Percentiles rank a stretch among this genome's conserved stretches.
Evolutionary conservation across 64 coral and sea anemone genomes (phyloP).

Genomic region (Dendronephthya gigantea): DNA sequence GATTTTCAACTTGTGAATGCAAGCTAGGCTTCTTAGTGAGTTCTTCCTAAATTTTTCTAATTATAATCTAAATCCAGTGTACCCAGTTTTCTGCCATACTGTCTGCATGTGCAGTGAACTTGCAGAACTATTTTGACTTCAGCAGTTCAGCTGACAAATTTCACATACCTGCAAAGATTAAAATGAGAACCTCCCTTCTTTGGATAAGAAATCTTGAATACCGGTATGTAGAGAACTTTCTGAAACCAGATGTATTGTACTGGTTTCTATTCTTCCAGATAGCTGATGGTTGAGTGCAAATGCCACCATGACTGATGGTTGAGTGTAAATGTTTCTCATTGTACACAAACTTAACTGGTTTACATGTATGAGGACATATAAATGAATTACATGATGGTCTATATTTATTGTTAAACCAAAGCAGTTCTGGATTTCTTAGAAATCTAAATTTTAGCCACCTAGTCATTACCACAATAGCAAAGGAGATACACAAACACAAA

Average conservation of each 20-base stretch:
- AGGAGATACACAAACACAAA: too few relatives aligned
- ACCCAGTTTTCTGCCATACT: too few relatives aligned
- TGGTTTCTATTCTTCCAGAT: not conserved
- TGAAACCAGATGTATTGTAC: not conserved
- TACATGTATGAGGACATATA: not conserved
- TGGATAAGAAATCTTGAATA: not conserved
- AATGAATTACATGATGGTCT: not conserved
- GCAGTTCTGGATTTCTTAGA: not conserved
- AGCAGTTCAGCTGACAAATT: too few relatives aligned
- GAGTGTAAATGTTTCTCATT: not conserved
- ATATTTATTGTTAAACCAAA: not conserved
- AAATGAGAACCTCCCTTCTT: not conserved
- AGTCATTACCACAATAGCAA: too few relatives aligned
- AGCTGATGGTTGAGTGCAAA: not conserved
- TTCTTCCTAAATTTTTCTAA: too few relatives aligned
- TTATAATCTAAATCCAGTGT: too few relatives aligned
- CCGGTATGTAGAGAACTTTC: not conserved
- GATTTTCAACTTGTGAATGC: too few relatives aligned
- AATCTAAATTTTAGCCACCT: not conserved
- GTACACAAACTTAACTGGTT: not conserved
- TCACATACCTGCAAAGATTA: not conserved
- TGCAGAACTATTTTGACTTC: too few relatives aligned
- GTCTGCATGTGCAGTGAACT: too few relatives aligned
- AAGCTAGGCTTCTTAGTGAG: too few relatives aligned
- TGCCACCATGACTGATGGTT: not conserved